Base-by-base conservation (phyloP, 2,113 vertebrate genomes). In the Dryoscopus gambensis region DNA sequence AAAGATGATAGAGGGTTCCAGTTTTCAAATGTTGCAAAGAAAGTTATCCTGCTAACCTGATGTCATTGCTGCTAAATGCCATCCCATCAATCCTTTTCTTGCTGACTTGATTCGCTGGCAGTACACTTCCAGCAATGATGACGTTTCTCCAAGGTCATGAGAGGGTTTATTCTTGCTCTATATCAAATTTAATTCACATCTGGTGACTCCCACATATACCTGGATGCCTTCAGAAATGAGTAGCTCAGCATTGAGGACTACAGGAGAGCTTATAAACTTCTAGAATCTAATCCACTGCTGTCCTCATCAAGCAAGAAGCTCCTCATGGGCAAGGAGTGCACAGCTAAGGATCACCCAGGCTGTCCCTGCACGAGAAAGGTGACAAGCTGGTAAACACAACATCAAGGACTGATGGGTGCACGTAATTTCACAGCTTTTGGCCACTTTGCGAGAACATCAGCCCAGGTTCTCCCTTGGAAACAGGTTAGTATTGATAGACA, bases 291-390 rank as follows among this genome's bases (percentile, higher is more conserved):
- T 24, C 7, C 33, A 59, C 27, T 67, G 18, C 47, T n/a, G 11
- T 35, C 16, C 47, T 67, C 21, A 15, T 9, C 17, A 16, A 24
- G 33, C 30, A 68, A 82, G 23, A 9, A 35, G 27, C 39, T 91
- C 49, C 47, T 75, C 2, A 0, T 9, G 5, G 0, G 19, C 0
- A 0, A 82, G 24, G 65, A 52, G 15, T 3, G 12, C 13, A 75
- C 33, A 78, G 25, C 31, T 49, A 20, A 82, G 78, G 17, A 79
- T 15, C 28, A 53, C 25, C 10, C 0, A 1, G 56, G 50, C 13
- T 52, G 13, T 23, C 31, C 16, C 12, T 82, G 13, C 9, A 10
- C 49, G 44, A 71, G 70, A 49, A 15, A 55, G 7, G 9, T 69
- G 74, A 68, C 24, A 64, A 28, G 6, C 7, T 89, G 22, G 16